These are phyloP conservation scores for Poeciliopsis occidentalis DNA, from an alignment of 2,113 vertebrate species.

Conservation along the genomic window DNA sequence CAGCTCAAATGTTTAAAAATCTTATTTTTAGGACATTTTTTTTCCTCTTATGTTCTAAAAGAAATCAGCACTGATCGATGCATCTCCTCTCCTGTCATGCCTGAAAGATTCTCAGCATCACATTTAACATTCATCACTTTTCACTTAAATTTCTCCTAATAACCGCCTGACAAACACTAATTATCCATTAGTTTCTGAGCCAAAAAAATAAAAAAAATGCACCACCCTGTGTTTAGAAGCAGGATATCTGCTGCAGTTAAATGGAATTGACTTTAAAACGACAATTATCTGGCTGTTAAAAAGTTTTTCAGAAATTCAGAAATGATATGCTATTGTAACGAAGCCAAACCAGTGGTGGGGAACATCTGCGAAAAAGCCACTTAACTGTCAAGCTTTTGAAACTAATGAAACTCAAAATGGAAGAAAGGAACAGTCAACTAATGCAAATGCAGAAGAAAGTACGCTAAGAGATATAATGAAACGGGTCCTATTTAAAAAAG, in stretches of 20 bases:
- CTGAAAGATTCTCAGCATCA: slow-evolving; percentile 53
- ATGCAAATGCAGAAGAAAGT: slow-evolving; percentile 98
- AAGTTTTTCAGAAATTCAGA: slow-evolving; percentile 74
- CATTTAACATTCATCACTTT: slow-evolving; percentile 39
- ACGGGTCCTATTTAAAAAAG: slow-evolving; percentile 99
- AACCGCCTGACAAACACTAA: slow-evolving; percentile 39
- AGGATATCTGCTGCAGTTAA: slow-evolving; percentile 68
- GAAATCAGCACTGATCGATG: neutral
- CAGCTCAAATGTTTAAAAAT: neutral
- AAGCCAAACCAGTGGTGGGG: slow-evolving; percentile 81
- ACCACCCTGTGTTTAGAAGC: slow-evolving; percentile 23
- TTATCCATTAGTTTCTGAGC: slow-evolving; percentile 45
- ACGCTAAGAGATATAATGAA: slow-evolving; percentile 99
- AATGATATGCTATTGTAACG: slow-evolving; percentile 80
- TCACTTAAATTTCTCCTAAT: slow-evolving; percentile 35
- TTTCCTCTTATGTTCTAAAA: neutral
- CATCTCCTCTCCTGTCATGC: slow-evolving; percentile 11
- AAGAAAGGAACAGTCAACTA: slow-evolving; percentile 92
- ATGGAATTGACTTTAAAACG: slow-evolving; percentile 63
- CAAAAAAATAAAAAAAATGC: slow-evolving; percentile 4
- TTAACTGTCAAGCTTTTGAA: slow-evolving; percentile 86
- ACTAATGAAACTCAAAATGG: slow-evolving; percentile 97
- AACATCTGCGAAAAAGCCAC: slow-evolving; percentile 83
- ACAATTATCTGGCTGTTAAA: slow-evolving; percentile 78
- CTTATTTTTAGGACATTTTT: neutral